phyloP scores from a whole-genome alignment of 2,113 vertebrate species.

The Bubo scandiacus region DNA sequence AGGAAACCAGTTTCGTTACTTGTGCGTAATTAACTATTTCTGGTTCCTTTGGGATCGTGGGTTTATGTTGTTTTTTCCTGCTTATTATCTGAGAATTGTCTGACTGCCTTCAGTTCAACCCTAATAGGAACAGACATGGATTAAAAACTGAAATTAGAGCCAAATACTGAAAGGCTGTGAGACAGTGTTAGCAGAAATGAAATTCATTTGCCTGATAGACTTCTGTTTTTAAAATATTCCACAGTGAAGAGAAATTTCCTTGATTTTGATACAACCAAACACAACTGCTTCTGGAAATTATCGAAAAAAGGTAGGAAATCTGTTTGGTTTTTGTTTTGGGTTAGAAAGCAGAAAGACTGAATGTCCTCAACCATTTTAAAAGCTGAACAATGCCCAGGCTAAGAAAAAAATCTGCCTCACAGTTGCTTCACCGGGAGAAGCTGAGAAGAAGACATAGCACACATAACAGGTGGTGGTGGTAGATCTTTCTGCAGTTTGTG shows the following conservation, averaged over 20 bases:
- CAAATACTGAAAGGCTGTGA: background rate
- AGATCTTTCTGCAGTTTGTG: background rate
- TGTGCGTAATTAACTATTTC: constrained; percentile 27
- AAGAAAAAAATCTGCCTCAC: background rate
- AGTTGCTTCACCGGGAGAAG: background rate
- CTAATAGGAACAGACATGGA: background rate
- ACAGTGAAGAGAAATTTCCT: background rate
- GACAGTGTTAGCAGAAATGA: background rate
- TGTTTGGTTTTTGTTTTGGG: background rate
- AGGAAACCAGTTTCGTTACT: background rate
- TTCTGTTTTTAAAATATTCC: background rate
- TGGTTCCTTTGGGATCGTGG: background rate
- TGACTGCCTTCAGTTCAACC: background rate
- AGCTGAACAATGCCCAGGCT: background rate
- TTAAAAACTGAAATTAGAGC: background rate
- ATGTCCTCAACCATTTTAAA: background rate
- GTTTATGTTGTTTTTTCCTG: background rate
- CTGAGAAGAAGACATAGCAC: background rate
- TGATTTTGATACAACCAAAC: background rate
- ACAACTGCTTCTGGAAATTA: background rate
- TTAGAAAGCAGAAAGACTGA: background rate
- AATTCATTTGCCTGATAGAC: background rate
- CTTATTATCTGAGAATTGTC: background rate
- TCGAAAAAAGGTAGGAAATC: background rate
- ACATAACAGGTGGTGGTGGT: background rate